These are phyloP conservation scores for Triops longicaudatus DNA, from an alignment of 1,140 invertebrate species.

Conservation along the genomic window DNA sequence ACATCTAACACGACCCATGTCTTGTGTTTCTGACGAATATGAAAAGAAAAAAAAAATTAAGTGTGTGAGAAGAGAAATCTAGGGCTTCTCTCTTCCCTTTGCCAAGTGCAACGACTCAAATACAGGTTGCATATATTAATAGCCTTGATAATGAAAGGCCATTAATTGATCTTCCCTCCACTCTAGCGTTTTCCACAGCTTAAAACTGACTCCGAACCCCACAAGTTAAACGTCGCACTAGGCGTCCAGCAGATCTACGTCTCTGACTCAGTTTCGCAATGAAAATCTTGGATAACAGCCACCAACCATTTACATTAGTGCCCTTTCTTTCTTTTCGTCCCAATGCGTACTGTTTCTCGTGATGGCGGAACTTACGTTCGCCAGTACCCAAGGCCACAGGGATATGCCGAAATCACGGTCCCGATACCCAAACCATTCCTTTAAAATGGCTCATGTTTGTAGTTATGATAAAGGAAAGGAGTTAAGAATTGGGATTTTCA, in stretches of 20 bases:
- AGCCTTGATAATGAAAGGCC: neutral
- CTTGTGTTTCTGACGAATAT: neutral
- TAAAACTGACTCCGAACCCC: neutral
- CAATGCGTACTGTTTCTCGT: neutral
- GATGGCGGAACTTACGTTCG: too few species aligned
- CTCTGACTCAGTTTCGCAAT: neutral
- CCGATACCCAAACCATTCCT: too few species aligned
- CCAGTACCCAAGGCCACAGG: too few species aligned
- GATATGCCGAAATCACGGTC: too few species aligned
- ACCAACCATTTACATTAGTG: neutral
- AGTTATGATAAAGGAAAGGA: neutral
- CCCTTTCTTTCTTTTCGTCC: neutral
- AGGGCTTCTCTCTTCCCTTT: neutral
- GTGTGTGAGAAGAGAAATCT: slow-evolving; percentile 8
- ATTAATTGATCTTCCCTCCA: neutral
- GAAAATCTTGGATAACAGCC: neutral
- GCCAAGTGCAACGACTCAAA: slow-evolving; percentile 9
- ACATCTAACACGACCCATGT: neutral
- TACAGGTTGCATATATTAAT: slow-evolving; percentile 8
- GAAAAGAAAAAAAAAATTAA: neutral
- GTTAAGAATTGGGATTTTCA: neutral
- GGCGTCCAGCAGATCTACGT: neutral
- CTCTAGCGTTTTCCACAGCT: neutral
- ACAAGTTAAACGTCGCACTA: neutral
- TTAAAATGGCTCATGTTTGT: neutral